Evolutionary conservation across 35 echinoderm and acorn worm genomes (phyloP), one percentile per base, ranked within the genome.

Genomic region (Holothuria glaberrima): DNA sequence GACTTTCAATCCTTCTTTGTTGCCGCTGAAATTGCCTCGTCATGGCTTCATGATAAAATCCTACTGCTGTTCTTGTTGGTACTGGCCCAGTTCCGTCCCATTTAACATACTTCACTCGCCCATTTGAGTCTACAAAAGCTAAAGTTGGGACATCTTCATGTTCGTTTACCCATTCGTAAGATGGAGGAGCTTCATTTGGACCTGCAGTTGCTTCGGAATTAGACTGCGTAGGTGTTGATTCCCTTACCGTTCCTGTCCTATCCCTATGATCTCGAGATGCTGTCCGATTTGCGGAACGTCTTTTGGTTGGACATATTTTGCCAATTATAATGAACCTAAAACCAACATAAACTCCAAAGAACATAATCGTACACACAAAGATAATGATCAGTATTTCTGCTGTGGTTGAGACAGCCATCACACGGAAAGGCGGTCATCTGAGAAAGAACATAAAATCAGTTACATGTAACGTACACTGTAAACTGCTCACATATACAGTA

Each of bases 161-260:
- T 48, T 87, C 61, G 34, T 52, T 71, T 16, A 87, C 85, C 85
- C 85, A 87, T 52, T 87, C 12, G 44, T 87, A 87, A 68, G 85
- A 46, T 19, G 85, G 85, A 25, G 85, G 85, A 29, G 31, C 61
- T 67, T 87, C 63, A 16, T 84, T 84, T 29, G 12, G 35, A 48
- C 69, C 22, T 16, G 4, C 69, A 19, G 19, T 80, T 20, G 34
- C 28, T 48, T 25, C 21, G 0, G 44, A 5, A 30, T 10, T 31
- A 27, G 29, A 58, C 17, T 29, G 10, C 18, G 9, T 22, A 58
- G 33, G 3, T 84, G 9, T 20, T 5, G 20, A 5, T 10, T 48
- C 25, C 10, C 21, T 21, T 33, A 20, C 54, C 3, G n/a, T 19
- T 24, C 12, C 54, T 32, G n/a, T 83, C 1, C 4, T 67, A 22